A percentile compares a stretch with the other conserved stretches of the same genome.
phyloP scores from a whole-genome alignment of 2,113 vertebrate species.

The Microcebus tavaratra region DNA sequence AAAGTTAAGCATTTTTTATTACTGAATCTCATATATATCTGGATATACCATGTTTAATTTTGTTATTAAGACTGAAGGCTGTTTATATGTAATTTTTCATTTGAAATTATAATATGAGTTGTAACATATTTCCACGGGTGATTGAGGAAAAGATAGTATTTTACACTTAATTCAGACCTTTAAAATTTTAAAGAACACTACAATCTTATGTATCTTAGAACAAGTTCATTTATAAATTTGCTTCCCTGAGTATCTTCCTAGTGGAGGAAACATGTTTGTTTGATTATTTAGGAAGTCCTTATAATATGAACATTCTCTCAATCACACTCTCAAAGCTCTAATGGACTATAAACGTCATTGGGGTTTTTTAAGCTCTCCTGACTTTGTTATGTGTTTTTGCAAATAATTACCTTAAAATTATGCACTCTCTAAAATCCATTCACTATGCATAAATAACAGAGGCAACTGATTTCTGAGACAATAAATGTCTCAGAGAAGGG shows the following conservation, averaged over 20 bases:
- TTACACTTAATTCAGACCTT: not conserved
- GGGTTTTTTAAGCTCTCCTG: not conserved
- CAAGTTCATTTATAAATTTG: constrained; percentile 21
- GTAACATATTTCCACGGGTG: not conserved
- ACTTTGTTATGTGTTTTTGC: not conserved
- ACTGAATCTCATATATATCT: not conserved
- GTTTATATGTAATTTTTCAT: not conserved
- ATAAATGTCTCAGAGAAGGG: not conserved
- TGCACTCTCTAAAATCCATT: not conserved
- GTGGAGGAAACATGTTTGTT: not conserved
- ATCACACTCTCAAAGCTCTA: not conserved
- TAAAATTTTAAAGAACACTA: constrained; percentile 8
- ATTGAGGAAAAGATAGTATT: not conserved
- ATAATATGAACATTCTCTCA: not conserved
- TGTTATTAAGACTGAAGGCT: not conserved
- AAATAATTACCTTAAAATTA: constrained; percentile 1
- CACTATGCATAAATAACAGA: not conserved
- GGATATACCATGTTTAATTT: not conserved
- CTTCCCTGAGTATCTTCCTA: not conserved
- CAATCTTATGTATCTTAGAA: not conserved
- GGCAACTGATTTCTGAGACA: not conserved
- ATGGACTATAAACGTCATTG: not conserved
- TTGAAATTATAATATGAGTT: not conserved
- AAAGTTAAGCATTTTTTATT: not conserved
- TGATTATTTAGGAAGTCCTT: not conserved